Evolutionary conservation across 2,888 invertebrate genomes (phyloP).

Genomic region (Sericinus montela): DNA sequence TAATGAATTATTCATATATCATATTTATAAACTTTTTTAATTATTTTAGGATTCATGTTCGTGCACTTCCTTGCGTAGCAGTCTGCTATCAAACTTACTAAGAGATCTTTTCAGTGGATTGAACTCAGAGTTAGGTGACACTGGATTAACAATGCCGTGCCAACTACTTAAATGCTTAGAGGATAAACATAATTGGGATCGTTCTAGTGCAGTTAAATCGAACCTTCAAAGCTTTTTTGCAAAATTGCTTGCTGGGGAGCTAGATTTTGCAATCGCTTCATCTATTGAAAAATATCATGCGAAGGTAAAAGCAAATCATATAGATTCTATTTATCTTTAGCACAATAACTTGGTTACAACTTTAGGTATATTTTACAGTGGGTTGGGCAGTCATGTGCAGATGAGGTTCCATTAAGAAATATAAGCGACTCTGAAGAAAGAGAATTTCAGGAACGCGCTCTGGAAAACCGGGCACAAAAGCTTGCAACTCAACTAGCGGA

Average conservation of each 20-base stretch:
- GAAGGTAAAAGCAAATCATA: conserved; percentile 40
- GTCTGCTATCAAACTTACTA: conserved; percentile 51
- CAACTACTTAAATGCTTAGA: conserved; percentile 64
- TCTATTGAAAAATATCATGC: conserved; percentile 67
- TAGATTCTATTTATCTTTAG: too few species aligned
- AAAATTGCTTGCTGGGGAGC: conserved; percentile 51
- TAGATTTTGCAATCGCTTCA: conserved; percentile 65
- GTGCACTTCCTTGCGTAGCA: conserved; percentile 55
- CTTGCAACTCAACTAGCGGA: conserved; percentile 54
- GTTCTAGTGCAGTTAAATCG: conserved; percentile 44
- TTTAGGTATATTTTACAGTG: conserved; percentile 37
- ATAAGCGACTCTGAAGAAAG: conserved; percentile 30
- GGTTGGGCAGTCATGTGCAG: conserved; percentile 57
- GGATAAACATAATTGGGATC: conserved; percentile 65
- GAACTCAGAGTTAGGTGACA: conserved; percentile 45
- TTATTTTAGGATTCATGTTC: conserved; percentile 56
- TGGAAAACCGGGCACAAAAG: conserved; percentile 51
- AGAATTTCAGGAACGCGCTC: conserved; percentile 45
- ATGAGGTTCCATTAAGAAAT: conserved; percentile 31
- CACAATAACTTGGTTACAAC: too few species aligned
- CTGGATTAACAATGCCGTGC: conserved; percentile 56
- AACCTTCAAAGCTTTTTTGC: conserved; percentile 54
- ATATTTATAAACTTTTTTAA: too few species aligned
- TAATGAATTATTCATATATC: too few species aligned
- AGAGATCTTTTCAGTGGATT: conserved; percentile 57